A percentile compares a stretch with the other conserved stretches of the same genome.
phyloP scores from a whole-genome alignment of 2,113 vertebrate genomes.

The Leptobrachium leishanense region DNA sequence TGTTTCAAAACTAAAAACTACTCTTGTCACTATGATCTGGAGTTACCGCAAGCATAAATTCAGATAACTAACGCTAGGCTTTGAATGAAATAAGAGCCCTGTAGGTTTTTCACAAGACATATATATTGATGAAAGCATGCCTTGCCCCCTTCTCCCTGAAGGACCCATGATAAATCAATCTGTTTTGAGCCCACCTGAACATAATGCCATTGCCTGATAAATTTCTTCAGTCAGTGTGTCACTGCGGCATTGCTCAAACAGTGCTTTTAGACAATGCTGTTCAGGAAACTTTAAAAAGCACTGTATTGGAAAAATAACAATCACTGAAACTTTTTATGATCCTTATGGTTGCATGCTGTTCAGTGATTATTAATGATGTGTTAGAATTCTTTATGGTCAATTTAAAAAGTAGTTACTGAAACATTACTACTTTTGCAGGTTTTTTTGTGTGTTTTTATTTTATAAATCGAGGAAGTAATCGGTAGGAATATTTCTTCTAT shows the following conservation, averaged over 20 bases:
- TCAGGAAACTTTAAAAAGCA: slow-evolving; percentile 3
- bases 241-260: slow-evolving; percentile 30
- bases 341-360: too few relatives aligned
- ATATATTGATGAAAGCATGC: slow-evolving; percentile 47
- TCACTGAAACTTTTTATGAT: too few relatives aligned
- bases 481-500: too few relatives aligned
- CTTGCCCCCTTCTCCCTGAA: slow-evolving; percentile 35
- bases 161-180: slow-evolving; percentile 42
- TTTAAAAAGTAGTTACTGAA: too few relatives aligned
- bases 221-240: slow-evolving; percentile 28
- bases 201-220: slow-evolving; percentile 35
- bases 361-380: too few relatives aligned
- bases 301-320: not conserved
- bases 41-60: slow-evolving; percentile 43
- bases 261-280: not conserved
- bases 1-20: slow-evolving; percentile 29
- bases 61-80: slow-evolving; percentile 24
- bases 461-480: too few relatives aligned
- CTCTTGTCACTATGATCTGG: slow-evolving; percentile 31
- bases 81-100: slow-evolving; percentile 44
- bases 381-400: too few relatives aligned
- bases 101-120: slow-evolving; percentile 42
- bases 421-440: too few relatives aligned
- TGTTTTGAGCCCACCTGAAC: slow-evolving; percentile 43
- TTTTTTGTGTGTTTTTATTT: too few relatives aligned